Percentiles rank a stretch among this genome's conserved stretches.
phyloP scores from a whole-genome alignment of 53 echinoderm and acorn worm species.

The Zoroaster sp. region DNA sequence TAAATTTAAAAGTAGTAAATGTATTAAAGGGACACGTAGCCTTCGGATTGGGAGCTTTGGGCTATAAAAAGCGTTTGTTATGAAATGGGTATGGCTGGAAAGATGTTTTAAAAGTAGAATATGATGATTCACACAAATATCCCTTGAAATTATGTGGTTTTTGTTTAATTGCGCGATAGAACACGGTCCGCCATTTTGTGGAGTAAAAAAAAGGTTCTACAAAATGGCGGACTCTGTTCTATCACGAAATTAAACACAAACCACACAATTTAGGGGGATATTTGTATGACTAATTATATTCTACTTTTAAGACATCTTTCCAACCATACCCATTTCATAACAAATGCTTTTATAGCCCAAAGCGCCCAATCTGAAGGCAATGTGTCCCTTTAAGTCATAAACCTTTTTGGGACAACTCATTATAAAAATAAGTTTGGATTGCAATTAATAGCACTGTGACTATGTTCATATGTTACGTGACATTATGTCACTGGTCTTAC shows the following conservation, averaged over 20 bases:
- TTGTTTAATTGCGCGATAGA: background rate
- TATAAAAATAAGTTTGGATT: too few relatives aligned
- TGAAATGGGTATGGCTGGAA: background rate
- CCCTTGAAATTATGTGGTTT: background rate
- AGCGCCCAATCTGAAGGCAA: background rate
- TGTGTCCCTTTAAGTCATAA: background rate
- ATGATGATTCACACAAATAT: background rate
- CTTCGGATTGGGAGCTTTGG: background rate
- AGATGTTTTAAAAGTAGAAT: too few relatives aligned
- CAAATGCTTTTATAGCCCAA: background rate
- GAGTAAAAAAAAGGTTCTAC: background rate
- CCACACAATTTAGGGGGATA: background rate
- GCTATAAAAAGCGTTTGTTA: background rate
- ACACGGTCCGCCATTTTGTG: background rate
- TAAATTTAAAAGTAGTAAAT: background rate
- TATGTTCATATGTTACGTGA: too few relatives aligned
- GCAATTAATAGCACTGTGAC: too few relatives aligned
- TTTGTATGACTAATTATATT: background rate
- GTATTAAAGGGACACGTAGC: background rate
- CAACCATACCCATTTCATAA: background rate
- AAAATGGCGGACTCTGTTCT: background rate
- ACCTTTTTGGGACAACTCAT: too few relatives aligned
- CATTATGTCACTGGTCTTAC: too few relatives aligned
- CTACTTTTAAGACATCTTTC: background rate
- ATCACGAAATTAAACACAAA: background rate